phyloP scores from a whole-genome alignment of 2,113 vertebrate genomes.

The Gila orcuttii region DNA sequence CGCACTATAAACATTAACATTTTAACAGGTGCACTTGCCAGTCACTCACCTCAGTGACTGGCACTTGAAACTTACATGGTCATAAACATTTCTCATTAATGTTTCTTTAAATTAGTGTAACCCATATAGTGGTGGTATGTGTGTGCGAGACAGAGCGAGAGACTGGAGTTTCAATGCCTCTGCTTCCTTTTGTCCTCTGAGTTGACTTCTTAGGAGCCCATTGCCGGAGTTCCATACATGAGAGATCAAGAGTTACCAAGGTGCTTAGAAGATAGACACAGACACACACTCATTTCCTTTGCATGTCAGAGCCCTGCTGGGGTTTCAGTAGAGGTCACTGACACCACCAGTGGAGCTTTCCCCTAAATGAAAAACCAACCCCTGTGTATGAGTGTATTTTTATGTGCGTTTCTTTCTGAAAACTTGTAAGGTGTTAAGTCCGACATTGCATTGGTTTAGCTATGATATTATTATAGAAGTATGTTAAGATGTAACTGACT shows the following conservation, averaged over 20 bases:
- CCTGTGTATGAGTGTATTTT: constrained; percentile 59
- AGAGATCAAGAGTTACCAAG: constrained; percentile 85
- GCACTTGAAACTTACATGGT: neutral
- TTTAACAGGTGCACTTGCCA: constrained; percentile 25
- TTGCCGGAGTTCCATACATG: constrained; percentile 78
- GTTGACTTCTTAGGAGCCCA: constrained; percentile 79
- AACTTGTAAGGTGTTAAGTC: constrained; percentile 8
- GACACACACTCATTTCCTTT: constrained; percentile 76
- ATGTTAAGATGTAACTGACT: neutral
- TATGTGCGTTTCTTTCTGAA: constrained; percentile 58
- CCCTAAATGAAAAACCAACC: constrained; percentile 70
- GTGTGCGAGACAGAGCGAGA: constrained; percentile 53
- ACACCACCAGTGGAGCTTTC: constrained; percentile 68
- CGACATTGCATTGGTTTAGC: neutral
- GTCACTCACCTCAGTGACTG: neutral
- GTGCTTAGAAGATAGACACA: constrained; percentile 72
- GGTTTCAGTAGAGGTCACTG: constrained; percentile 75
- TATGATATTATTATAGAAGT: neutral
- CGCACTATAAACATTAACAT: neutral
- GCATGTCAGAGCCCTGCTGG: constrained; percentile 74
- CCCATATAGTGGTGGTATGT: constrained; percentile 20
- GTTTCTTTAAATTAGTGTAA: neutral
- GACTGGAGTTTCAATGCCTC: constrained; percentile 77
- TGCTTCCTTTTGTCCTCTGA: constrained; percentile 74
- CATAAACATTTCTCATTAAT: constrained; percentile 5